phyloP scores from a whole-genome alignment of 2,113 vertebrate species.

The Rissa tridactyla region DNA sequence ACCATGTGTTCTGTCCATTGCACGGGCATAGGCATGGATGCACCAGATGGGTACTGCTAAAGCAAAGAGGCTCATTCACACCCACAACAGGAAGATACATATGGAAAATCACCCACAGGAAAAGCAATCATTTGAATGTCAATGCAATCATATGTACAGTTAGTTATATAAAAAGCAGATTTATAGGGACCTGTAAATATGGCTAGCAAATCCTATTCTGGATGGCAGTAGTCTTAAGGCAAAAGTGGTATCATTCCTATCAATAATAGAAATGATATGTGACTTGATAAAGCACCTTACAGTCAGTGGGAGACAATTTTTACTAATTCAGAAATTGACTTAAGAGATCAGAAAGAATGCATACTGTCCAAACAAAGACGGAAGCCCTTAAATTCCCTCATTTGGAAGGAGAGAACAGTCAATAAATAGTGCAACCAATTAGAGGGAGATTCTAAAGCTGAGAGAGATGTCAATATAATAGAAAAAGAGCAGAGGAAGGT shows the following conservation, averaged over 20 bases:
- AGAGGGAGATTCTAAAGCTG: not conserved
- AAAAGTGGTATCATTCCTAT: not conserved
- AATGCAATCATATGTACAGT: not conserved
- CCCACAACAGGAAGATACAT: constrained; percentile 1
- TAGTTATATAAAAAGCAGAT: not conserved
- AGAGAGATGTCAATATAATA: not conserved
- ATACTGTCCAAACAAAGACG: not conserved
- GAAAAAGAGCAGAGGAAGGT: not conserved
- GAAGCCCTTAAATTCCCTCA: not conserved
- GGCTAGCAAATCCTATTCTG: not conserved
- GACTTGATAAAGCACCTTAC: not conserved
- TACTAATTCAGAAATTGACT: not conserved
- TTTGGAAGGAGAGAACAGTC: not conserved
- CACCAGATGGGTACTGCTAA: not conserved
- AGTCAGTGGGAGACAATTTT: not conserved
- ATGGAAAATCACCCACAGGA: not conserved
- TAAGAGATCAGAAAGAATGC: not conserved
- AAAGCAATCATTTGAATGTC: not conserved
- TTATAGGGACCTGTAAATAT: not conserved
- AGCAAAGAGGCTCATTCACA: not conserved
- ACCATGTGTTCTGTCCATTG: not conserved
- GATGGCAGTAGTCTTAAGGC: not conserved
- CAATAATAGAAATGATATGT: not conserved
- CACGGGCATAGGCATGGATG: not conserved
- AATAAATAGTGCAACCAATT: not conserved